Evolutionary conservation across 2,797 vertebrate species (phyloP).

Genomic region (Syngnathus rostellatus): DNA sequence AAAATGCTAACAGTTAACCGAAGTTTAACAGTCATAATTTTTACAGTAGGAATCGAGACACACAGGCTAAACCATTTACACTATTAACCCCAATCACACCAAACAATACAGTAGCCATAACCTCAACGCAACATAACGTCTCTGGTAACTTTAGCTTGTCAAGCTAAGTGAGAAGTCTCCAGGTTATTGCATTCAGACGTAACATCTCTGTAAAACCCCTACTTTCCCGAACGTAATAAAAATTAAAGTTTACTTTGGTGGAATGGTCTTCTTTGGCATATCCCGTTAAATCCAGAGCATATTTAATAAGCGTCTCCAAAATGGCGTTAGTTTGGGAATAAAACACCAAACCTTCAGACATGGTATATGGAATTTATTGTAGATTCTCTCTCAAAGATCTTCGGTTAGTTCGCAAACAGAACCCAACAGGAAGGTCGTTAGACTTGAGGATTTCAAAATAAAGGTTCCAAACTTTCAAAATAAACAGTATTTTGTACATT

Average conservation of each 20-base stretch:
- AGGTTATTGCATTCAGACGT: not conserved
- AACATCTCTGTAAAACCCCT: conserved; percentile 16
- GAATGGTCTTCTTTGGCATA: not conserved
- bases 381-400: not conserved
- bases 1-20: not conserved
- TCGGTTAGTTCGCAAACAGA: not conserved
- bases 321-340: conserved; percentile 31
- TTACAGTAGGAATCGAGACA: not conserved
- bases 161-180: conserved; percentile 6
- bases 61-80: not conserved
- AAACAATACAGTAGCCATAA: not conserved
- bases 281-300: conserved; percentile 6
- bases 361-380: conserved; percentile 8
- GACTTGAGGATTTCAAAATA: not conserved
- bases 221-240: not conserved
- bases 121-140: not conserved
- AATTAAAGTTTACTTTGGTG: conserved; percentile 21
- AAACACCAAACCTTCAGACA: conserved; percentile 31
- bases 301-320: conserved; percentile 23
- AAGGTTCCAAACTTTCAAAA: not conserved
- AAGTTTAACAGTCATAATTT: not conserved
- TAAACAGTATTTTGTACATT: not conserved
- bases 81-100: too few relatives aligned
- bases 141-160: not conserved
- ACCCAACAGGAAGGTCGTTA: not conserved